Base-by-base conservation (phyloP, 2,797 vertebrate species). In the Lateolabrax maculatus region DNA sequence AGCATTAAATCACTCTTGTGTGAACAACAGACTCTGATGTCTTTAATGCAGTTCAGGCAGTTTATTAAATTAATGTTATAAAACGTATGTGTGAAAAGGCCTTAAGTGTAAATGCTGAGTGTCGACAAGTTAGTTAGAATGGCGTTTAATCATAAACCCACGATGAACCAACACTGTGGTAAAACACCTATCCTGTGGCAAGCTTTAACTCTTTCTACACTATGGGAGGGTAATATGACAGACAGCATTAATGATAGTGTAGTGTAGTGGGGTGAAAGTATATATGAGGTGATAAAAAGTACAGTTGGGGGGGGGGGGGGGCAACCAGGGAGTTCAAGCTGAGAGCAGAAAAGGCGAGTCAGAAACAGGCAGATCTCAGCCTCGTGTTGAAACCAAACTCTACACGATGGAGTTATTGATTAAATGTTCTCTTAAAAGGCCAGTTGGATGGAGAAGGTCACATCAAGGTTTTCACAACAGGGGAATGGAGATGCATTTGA, bases 361-460 rank as follows among this genome's bases (percentile, higher is more conserved):
- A 63, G 48, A 76, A 36, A 72, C 16, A 8, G 44, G 44, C 74
- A 64, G 36, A 81, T 84, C 51, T 80, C 65, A 55, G 61, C 46
- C 53, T 69, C 0, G 2, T 77, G 70, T 79, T 77, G 78, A 86
- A 89, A 88, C 81, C 71, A 77, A 90, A 92, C 71, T 74, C 72
- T 36, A 86, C 86, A 73, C 60, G 62, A 84, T 77, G 81, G 75
- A 79, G 15, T 68, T 86, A 93, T 93, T 87, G 90, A 93, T 92
- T 90, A 84, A 89, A 87, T 87, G 81, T 86, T 92, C 78, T 77
- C 76, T 91, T 87, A 84, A 92, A 90, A 86, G 87, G 79, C 79
- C 73, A 81, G 80, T 75, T 76, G 81, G 84, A 85, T 66, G 63
- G 81, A 84, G 77, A 90, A 92, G 89, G 87, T 92, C 85, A 88